Evolutionary conservation across 2,797 vertebrate species (phyloP).

Genomic region (Darevskia mixta): DNA sequence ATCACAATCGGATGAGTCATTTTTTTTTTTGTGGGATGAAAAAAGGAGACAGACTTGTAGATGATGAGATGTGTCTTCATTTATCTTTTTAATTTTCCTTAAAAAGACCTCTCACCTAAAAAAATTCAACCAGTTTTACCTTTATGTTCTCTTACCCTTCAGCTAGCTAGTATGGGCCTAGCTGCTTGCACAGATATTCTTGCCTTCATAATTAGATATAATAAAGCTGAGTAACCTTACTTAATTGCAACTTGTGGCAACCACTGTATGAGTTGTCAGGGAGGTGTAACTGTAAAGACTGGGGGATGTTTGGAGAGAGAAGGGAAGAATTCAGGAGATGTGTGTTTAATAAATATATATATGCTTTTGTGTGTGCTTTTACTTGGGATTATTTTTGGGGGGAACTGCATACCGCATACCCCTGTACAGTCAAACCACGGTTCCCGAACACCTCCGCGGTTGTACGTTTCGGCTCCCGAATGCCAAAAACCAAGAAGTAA

Average conservation of each 20-base stretch:
- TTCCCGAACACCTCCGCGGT: too few species aligned
- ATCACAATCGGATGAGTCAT: slow-evolving; percentile 11
- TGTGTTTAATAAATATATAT: too few species aligned
- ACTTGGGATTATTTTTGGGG: too few species aligned
- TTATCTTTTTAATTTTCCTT: not conserved
- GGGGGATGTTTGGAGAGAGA: not conserved
- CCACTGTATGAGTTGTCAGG: not conserved
- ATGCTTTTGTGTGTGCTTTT: too few species aligned
- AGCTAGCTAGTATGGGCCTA: slow-evolving; percentile 1
- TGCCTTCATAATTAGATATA: slow-evolving; percentile 28
- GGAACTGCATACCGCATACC: too few species aligned
- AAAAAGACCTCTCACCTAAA: slow-evolving; percentile 9
- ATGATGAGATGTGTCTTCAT: slow-evolving; percentile 14
- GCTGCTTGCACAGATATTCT: not conserved
- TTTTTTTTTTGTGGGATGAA: slow-evolving; percentile 39
- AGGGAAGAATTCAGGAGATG: not conserved
- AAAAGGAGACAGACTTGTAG: slow-evolving; percentile 32
- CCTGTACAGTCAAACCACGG: too few species aligned
- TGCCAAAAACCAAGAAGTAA: too few species aligned
- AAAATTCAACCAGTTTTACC: slow-evolving; percentile 27
- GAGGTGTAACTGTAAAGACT: slow-evolving; percentile 7
- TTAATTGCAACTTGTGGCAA: slow-evolving; percentile 29
- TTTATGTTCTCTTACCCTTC: not conserved
- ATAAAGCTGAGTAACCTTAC: not conserved
- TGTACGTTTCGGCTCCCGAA: too few species aligned